phyloP scores from a whole-genome alignment of 2,888 invertebrate genomes.

The Pyralis farinalis region DNA sequence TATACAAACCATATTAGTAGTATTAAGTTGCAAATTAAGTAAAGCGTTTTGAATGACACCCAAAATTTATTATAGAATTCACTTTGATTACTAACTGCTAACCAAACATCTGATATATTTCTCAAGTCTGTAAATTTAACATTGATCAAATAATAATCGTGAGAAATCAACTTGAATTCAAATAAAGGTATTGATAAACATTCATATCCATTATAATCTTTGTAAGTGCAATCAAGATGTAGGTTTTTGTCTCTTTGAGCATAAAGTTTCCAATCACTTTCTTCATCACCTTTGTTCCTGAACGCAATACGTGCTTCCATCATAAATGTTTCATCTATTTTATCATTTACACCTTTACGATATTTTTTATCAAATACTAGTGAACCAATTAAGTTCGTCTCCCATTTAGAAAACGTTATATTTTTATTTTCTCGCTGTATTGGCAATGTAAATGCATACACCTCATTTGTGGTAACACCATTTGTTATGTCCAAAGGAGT shows the following conservation, averaged over 20 bases:
- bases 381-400: neutral
- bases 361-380: neutral
- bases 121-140: neutral
- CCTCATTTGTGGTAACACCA: neutral
- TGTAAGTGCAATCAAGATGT: no score
- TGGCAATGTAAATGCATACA: neutral
- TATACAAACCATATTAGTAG: neutral
- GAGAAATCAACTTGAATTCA: neutral
- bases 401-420: neutral
- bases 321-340: neutral
- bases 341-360: neutral
- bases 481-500: neutral
- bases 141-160: neutral
- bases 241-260: neutral
- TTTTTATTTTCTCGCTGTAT: neutral
- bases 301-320: neutral
- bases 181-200: neutral
- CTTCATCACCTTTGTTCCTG: neutral
- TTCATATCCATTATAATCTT: no score
- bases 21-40: neutral
- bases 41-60: neutral
- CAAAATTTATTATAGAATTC: neutral
- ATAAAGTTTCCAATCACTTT: neutral
- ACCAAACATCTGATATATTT: neutral
- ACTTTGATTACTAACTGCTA: neutral